Base-by-base conservation (phyloP, 2,113 vertebrate genomes). In the Chionomys nivalis region DNA sequence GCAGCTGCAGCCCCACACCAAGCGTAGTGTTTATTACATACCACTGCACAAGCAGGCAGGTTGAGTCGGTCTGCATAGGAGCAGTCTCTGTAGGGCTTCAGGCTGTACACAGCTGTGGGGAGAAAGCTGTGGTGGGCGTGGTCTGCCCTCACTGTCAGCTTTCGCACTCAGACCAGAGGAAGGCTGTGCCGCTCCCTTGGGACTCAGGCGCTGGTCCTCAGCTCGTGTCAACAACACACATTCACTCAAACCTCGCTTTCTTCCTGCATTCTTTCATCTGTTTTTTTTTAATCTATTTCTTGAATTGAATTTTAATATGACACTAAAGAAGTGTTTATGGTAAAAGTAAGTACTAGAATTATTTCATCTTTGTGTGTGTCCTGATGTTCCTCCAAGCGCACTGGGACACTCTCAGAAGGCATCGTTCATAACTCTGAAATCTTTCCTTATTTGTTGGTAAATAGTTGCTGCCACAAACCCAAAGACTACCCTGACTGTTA, bases 261-360 rank as follows among this genome's bases (percentile, higher is more conserved):
- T 82, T 33, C 44, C 90, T 65, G 66, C 44, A 92, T 70, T 95
- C 76, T 87, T 78, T 95, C 23, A 78, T 86, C 44, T 89, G 24
- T 61, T 83, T 81, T 82, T 83, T 90, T 79, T 92, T 66, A 85
- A 9, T 65, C 21, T 79, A 19, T 44, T 66, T 95, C 85, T 76
- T n/a, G 63, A 90, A 78, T 70, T 85, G n/a, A 47, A 8, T 31
- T 68, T 52, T 89, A 72, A 49, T 36, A 39, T 47, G 91, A 52
- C 13, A 52, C 89, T 90, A 86, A 92, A 87, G 47, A 92, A 94
- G 83, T 86, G 88, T 61, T 95, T 91, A 89, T 83, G n/a, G 87
- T 83, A 78, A 93, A 90, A 94, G 65, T 70, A 85, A 85, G 26
- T 94, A 4, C n/a, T 83, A 63, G 26, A 83, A 94, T 86, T 68